Percentiles rank a stretch among this genome's conserved stretches.
These are phyloP conservation scores for Melipona bicolor DNA, from an alignment of 2,888 invertebrate genomes.

Conservation along the genomic window DNA sequence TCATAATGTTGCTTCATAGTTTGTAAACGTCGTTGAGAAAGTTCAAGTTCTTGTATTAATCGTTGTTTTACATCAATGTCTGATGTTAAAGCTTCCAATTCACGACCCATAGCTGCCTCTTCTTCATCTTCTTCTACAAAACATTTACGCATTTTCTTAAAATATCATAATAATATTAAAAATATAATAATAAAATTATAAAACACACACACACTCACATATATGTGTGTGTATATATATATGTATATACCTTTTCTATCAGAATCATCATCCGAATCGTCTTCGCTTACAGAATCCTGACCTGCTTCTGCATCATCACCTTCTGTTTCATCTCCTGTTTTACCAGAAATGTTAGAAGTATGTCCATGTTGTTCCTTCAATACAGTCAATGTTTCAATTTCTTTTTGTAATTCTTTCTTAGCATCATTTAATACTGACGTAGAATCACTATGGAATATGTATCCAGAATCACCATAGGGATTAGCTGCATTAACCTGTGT, in stretches of 20 bases:
- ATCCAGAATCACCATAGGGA: conserved; percentile 84
- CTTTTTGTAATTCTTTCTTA: conserved; percentile 91
- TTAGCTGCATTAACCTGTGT: conserved; percentile 78
- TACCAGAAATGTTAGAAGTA: conserved; percentile 78
- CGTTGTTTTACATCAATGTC: conserved; percentile 98
- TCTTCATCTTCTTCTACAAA: conserved; percentile 83
- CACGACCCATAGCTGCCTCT: conserved; percentile 89
- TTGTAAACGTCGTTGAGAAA: conserved; percentile 93
- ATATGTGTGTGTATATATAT: too few species aligned
- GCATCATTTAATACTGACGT: conserved; percentile 90
- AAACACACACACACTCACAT: too few species aligned
- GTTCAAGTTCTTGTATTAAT: conserved; percentile 96
- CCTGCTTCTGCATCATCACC: conserved; percentile 86
- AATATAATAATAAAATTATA: not conserved
- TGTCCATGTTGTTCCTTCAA: conserved; percentile 79
- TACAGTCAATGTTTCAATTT: conserved; percentile 86
- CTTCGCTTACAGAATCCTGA: conserved; percentile 87
- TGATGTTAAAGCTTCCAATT: conserved; percentile 94
- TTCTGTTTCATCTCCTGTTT: conserved; percentile 85
- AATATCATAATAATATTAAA: not conserved
- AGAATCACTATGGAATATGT: conserved; percentile 87
- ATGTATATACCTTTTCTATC: conserved; percentile 87
- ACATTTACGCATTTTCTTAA: conserved; percentile 22
- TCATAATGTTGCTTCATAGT: conserved; percentile 96
- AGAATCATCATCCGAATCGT: conserved; percentile 85